These are phyloP conservation scores for Halcyon chelicuti DNA, from an alignment of 2,797 vertebrate species.

Conservation along the genomic window DNA sequence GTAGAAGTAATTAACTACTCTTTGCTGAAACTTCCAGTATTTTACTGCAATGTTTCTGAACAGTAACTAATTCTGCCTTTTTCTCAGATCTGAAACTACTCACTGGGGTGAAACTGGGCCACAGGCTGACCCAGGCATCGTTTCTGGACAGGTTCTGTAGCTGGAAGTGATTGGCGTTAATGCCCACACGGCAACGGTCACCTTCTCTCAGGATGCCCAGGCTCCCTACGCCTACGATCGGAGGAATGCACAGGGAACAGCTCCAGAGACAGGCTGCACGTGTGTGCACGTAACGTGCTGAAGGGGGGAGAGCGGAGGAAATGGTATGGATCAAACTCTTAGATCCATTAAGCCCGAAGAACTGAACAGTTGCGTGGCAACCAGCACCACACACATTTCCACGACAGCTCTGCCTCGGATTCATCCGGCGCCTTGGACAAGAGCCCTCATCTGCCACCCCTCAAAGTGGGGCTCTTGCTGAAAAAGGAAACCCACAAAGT, in stretches of 20 bases:
- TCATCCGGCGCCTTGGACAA: background rate
- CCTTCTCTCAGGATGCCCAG: background rate
- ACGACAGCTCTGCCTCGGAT: background rate
- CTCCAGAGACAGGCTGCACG: accelerated
- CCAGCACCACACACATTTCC: background rate
- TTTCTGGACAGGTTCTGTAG: background rate
- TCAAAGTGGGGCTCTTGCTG: background rate
- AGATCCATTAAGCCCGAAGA: background rate
- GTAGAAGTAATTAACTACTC: background rate
- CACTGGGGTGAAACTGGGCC: background rate
- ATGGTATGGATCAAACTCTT: background rate
- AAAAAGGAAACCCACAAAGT: background rate
- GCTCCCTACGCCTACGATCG: background rate
- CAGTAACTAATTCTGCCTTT: background rate
- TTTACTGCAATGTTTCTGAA: background rate
- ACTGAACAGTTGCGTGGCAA: background rate
- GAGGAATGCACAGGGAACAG: background rate
- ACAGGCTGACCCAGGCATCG: background rate
- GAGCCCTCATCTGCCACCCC: background rate
- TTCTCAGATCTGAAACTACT: background rate
- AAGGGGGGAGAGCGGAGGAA: background rate
- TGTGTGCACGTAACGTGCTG: background rate
- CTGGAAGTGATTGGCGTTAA: background rate
- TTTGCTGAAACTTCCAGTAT: background rate
- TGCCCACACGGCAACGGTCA: background rate